Base-by-base conservation (phyloP, 2,113 vertebrate genomes). In the Psammodynastes pulverulentus region DNA sequence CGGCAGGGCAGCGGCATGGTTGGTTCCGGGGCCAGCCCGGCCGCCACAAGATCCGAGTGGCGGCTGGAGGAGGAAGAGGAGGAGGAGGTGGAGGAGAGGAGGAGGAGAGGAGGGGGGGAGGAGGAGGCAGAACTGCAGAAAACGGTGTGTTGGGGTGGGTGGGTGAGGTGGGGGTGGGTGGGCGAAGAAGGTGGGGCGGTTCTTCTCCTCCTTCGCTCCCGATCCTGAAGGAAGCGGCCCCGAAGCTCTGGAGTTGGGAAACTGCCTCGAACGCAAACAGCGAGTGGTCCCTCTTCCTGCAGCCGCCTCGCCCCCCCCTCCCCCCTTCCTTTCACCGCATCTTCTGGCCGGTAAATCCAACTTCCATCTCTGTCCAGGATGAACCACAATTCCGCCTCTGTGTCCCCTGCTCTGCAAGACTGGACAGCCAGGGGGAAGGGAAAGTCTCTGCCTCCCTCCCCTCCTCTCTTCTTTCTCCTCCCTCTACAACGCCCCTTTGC, bases 1-100 rank as follows among this genome's bases (percentile, higher is more conserved):
- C 98, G 98, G 94, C 98, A 97, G 90, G 97, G 97, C 92, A 98
- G 97, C 97, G 97, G 97, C 98, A 96, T 96, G 96, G 93, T 92
- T n/a, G n/a, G n/a, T 92, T 85, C 54, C 92, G 93, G 46, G 79
- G 51, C 17, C 39, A 48, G 89, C 72, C 45, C 51, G 89, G 72
- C 67, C 24, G 34, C 23, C 0, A 21, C 58, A 13, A 7, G 89
- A 67, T 39, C 67, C 67, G 34, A 79, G 34, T 3, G 34, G 67
- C 67, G 67, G 67, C 67, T 19, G 45, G 26, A 19, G 17, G 24
- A 24, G 39, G 49, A 43, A 84, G 43, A 29, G 43, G 72, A 39
- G 6, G 46, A 17, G 34, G 48, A 39, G 34, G n/a, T 51, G 62
- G 1, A 0, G 15, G 13, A 2, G 23, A 24, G 39, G 85, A 24